Base-by-base conservation (phyloP, 2,888 invertebrate genomes). In the Scaptomyza cyrtandrae region DNA sequence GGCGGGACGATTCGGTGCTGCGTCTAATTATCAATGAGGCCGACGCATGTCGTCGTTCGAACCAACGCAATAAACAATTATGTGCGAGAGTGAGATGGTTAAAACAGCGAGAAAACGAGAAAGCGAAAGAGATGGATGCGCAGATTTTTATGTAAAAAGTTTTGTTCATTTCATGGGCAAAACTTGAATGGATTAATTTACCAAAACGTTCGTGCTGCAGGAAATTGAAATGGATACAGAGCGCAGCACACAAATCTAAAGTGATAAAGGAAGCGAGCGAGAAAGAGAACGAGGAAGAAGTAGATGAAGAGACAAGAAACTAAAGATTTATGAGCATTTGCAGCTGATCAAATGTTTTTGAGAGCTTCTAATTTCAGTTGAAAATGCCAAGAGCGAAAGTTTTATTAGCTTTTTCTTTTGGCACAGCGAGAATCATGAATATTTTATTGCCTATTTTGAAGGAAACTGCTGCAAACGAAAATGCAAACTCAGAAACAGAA, bases 141-240 rank as follows among this genome's bases (percentile, higher is more conserved):
- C 9, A 27, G 46, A 75, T 61, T 79, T 88, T 86, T 86, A 86
- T 86, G 86, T 67, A 89, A 87, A 88, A 86, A 86, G 53, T 86
- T 88, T 88, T 65, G 72, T 71, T 78, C 74, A 75, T 70, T 86
- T 79, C 72, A 81, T 75, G 81, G 58, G 79, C 67, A 57, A 82
- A 85, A 88, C 87, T 86, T 86, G 75, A 86, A 88, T 88, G 87
- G 87, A 87, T 85, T 88, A 85, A 87, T 86, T 86, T 81, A 70
- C 64, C 70, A 71, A 84, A 86, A 71, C 69, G 80, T 83, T 86
- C 78, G 74, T 78, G 66, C 58, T 48, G 69, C 64, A 70, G 85
- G 87, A 88, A 85, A 85, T 85, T 84, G 87, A 85, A 85, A 88
- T 79, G 71, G 72, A 71, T 68, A 58, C 71, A 65, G 48, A 50